Evolutionary conservation across 2,113 vertebrate species (phyloP), one percentile per base, ranked within the genome.

Genomic region (Ameiurus melas): DNA sequence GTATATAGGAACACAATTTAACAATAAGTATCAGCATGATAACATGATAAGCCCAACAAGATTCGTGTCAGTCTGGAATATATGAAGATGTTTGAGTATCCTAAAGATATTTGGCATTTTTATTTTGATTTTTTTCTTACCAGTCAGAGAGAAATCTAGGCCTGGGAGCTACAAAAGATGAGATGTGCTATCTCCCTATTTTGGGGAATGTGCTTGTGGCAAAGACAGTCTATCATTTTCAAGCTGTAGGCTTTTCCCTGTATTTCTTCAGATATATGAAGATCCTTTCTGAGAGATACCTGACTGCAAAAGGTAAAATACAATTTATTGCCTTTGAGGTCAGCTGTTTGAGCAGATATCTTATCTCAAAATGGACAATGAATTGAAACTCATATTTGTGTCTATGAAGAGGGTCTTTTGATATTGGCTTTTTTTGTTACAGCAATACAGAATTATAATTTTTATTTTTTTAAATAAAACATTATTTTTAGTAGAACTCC

Each of bases 241-340:
- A 53, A 47, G 73, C 58, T 86, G 16, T 80, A 77, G 85, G 73
- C 55, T 79, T 79, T 86, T 78, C 43, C 39, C 36, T 86, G 30
- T 73, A 75, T 79, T 78, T 86, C 75, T 80, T 17, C 75, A 86
- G 85, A 79, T 77, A 33, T 80, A 66, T 53, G 58, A 53, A 60
- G 39, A 86, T 77, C 57, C 55, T 78, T 17, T 51, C 85, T 43
- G 51, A 85, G 55, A 80, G 43, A 68, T 86, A 53, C 60, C n/a
- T 36, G 43, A 20, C 73, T 58, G 19, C 53, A 57, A 58, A 39
- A 27, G n/a, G n/a, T 27, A 80, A 80, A 77, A 77, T 47, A 55
- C 43, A 80, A 66, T 86, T 86, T 86, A 73, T 79, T 86, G 75
- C n/a, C 85, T 66, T 80, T 68, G 10, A 86, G 85, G 71, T 86